Evolutionary conservation across 2,888 invertebrate species (phyloP), one percentile per base, ranked within the genome.

Genomic region (Automeris io): DNA sequence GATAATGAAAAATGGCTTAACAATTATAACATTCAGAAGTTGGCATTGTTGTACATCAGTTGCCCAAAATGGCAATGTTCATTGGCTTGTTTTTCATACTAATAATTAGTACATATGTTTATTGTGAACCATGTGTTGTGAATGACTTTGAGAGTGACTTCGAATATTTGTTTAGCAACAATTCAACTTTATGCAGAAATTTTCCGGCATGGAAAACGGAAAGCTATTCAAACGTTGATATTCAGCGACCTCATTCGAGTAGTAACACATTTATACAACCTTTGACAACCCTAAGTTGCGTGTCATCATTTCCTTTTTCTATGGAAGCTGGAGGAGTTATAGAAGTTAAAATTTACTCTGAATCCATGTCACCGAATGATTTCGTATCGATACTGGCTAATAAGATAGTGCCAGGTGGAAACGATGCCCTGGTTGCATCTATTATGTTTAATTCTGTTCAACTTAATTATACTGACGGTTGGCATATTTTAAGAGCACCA

Each of bases 341-440:
- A 6, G 62, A 62, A 54, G 39, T 60, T 3, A 60, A 52, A 7
- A 40, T 57, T 3, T 62, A 52, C n/a, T 47, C 56, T 42, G 41
- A 54, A 26, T 41, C 51, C 9, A 26, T 9, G n/a, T 25, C 41
- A 1, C 3, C 1, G 1, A 35, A 26, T 2, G 55, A 61, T 40
- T 47, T 50, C 34, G 36, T 60, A n/a, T 41, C 52, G 19, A 45
- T 60, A 5, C 33, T 55, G 18, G 51, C 45, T 9, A 47, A 46
- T 45, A 45, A 52, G 39, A 41, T 40, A 18, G 32, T 23, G 2
- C 29, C 45, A 40, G 46, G 43, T 9, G 39, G 37, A 8, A 45
- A 39, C 31, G 54, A 60, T 32, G 37, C 45, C 1, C 47, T 53
- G 0, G 46, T 51, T 18, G 56, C 54, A 4, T 42, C 40, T 6